Conservation (phyloP, 64 coral and sea anemone genomes). For the Montipora foliosa region DNA sequence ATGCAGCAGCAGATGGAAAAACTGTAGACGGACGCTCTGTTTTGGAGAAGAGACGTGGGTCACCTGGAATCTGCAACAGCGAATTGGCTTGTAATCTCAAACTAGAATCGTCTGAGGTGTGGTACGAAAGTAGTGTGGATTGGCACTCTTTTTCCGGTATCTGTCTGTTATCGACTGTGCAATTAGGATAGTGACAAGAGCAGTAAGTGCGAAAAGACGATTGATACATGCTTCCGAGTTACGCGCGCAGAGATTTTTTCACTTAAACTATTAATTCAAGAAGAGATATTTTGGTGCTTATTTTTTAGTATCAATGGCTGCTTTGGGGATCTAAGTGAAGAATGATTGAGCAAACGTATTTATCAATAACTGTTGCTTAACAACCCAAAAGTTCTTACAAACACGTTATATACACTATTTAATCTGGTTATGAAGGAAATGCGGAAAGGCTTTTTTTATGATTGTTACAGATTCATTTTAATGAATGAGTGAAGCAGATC, state of each 20-base stretch:
- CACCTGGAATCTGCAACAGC: slow-evolving; percentile 4
- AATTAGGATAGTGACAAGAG: slow-evolving; percentile 19
- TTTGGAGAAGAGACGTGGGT: slow-evolving; percentile 11
- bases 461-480: slow-evolving; percentile 24
- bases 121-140: neutral
- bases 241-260: neutral
- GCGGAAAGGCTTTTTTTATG: neutral
- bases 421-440: slow-evolving; percentile 21
- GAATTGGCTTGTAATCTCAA: slow-evolving; percentile 40
- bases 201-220: slow-evolving; percentile 16
- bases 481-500: neutral
- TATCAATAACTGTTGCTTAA: slow-evolving; percentile 30
- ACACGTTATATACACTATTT: slow-evolving; percentile 28
- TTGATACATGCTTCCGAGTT: slow-evolving; percentile 9
- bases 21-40: neutral
- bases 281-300: neutral
- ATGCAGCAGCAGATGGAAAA: neutral
- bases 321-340: slow-evolving; percentile 17
- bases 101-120: slow-evolving; percentile 26
- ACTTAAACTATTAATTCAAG: neutral
- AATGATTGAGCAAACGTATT: slow-evolving; percentile 44
- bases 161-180: neutral
- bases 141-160: neutral
- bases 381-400: slow-evolving; percentile 46
- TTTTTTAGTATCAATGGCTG: neutral